phyloP scores from a whole-genome alignment of 2,797 vertebrate genomes.

The Arrhamphus sclerolepis region DNA sequence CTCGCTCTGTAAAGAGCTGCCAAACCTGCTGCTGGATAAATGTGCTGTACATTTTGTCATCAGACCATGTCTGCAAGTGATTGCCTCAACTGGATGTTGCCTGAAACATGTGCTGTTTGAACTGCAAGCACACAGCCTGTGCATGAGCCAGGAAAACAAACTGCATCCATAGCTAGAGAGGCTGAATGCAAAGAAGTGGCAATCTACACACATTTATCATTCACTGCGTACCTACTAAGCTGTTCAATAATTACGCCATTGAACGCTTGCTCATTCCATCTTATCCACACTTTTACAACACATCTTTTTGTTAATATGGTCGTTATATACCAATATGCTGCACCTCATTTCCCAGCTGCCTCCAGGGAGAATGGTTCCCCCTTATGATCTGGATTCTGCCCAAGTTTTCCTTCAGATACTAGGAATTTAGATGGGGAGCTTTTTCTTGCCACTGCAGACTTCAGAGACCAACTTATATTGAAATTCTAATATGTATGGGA shows the following conservation, averaged over 20 bases:
- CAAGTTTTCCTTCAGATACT: background rate
- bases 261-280: background rate
- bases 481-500: background rate
- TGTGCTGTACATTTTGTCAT: background rate
- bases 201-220: background rate
- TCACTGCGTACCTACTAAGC: background rate
- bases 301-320: background rate
- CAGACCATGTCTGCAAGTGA: no score
- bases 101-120: background rate
- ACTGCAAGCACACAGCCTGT: background rate
- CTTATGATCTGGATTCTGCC: background rate
- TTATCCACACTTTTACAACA: background rate
- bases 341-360: conserved; percentile 3
- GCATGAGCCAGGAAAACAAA: background rate
- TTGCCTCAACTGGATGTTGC: background rate
- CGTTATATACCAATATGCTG: background rate
- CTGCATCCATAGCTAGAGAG: background rate
- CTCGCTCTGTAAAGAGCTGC: no score
- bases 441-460: no score
- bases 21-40: background rate
- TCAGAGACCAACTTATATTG: no score
- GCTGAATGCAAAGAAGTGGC: background rate
- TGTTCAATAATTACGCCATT: background rate
- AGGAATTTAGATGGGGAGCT: background rate
- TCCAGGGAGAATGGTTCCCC: background rate